These are phyloP conservation scores for pig (Sus scrofa) DNA, from an alignment of 2,113 vertebrate species.

Conservation along the genomic window DNA sequence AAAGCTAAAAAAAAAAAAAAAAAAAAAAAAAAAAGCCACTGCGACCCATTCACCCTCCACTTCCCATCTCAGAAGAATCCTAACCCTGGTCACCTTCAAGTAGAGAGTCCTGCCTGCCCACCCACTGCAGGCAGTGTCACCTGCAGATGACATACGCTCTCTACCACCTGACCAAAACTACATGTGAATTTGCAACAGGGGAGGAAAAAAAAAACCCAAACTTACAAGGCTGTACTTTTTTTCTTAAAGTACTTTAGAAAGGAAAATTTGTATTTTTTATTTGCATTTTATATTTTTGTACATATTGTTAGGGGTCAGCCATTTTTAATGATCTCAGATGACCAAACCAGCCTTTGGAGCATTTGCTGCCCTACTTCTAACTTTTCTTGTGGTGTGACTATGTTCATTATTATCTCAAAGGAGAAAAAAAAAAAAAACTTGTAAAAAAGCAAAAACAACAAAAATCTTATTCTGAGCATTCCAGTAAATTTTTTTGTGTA, in stretches of 20 bases:
- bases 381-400: slow-evolving; percentile 95
- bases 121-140: slow-evolving; percentile 70
- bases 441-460: slow-evolving; percentile 90
- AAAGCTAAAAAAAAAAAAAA: slow-evolving; percentile 83
- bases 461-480: slow-evolving; percentile 96
- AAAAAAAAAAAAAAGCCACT: slow-evolving; percentile 86
- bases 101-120: slow-evolving; percentile 75
- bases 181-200: slow-evolving; percentile 79
- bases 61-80: slow-evolving; percentile 81
- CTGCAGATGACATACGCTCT: slow-evolving; percentile 68
- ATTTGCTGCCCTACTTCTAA: slow-evolving; percentile 89
- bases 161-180: slow-evolving; percentile 82
- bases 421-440: slow-evolving; percentile 91
- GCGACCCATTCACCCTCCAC: slow-evolving; percentile 85
- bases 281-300: slow-evolving; percentile 99
- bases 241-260: slow-evolving; percentile 93
- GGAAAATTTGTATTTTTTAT: slow-evolving; percentile 99
- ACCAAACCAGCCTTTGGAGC: slow-evolving; percentile 94
- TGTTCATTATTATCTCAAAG: slow-evolving; percentile 92
- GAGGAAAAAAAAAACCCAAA: slow-evolving; percentile 84
- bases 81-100: slow-evolving; percentile 93
- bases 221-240: slow-evolving; percentile 93
- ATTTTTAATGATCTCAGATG: slow-evolving; percentile 93
- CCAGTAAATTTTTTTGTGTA: slow-evolving; percentile 95
- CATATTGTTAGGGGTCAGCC: slow-evolving; percentile 96